Base-by-base conservation (phyloP, 2,797 vertebrate species). In the Poecilia picta region DNA sequence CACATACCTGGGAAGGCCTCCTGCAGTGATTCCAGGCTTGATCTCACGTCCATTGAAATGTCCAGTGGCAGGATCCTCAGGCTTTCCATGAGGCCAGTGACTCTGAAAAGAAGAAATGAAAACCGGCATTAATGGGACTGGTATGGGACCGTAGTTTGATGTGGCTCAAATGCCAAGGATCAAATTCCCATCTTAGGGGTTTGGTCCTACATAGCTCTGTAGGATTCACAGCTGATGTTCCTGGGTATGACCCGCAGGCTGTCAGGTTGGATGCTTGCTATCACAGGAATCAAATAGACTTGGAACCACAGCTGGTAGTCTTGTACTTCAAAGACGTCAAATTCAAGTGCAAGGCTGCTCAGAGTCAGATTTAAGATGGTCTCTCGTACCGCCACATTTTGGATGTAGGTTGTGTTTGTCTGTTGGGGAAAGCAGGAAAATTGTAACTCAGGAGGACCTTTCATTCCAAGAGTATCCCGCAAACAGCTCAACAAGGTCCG, bases 301-400 rank as follows among this genome's bases (percentile, higher is more conserved):
- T 84, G 85, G 86, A 89, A 92, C 91, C 89, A 92, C 70, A 39
- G 57, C 57, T 59, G 4, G 80, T 76, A 91, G 77, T 85, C 87
- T 55, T n/a, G 7, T 3, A 79, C 13, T 45, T 28, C n/a, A 87
- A 86, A 92, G 36, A 20, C 2, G 25, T 28, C 10, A 28, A 91
- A 81, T 73, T 46, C 0, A n/a, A 36, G 73, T 64, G 72, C 78
- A 57, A 92, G 79, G 75, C 81, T 78, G 25, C 18, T 71, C 79
- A 89, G 83, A 62, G 91, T 90, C 83, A 84, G 62, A 80, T 90
- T 89, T 71, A 92, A 82, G 80, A 92, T 86, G 73, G 62, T 84
- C 23, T 88, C 90, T 77, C 85, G 80, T 33, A 89, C 89, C 15
- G 8, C 70, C 46, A 57, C 0, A 74, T 88, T 87, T 59, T 0